These are phyloP conservation scores for Eulemur rufifrons DNA, from an alignment of 2,113 vertebrate species.

Conservation along the genomic window DNA sequence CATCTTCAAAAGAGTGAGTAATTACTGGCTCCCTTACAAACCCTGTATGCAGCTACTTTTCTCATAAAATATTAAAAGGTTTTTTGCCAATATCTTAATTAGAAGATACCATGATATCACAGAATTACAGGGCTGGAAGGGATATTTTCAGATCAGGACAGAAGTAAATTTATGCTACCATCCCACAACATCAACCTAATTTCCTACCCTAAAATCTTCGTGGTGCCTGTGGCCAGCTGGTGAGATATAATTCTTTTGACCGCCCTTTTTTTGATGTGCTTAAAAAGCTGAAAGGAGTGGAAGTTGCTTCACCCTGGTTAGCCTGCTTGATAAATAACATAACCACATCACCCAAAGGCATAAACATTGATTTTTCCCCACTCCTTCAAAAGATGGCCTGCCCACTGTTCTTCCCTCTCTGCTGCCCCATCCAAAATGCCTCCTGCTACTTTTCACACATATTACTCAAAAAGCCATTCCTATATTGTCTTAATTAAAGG, in stretches of 20 bases:
- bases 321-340: conserved; percentile 50
- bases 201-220: conserved; percentile 25
- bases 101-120: conserved; percentile 22
- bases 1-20: conserved; percentile 47
- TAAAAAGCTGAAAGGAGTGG: not conserved
- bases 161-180: conserved; percentile 20
- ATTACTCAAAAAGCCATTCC: conserved; percentile 1
- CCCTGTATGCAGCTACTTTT: not conserved
- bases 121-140: conserved; percentile 29
- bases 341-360: conserved; percentile 37
- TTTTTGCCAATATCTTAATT: conserved; percentile 64
- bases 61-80: conserved; percentile 70
- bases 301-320: conserved; percentile 15
- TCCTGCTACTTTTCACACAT: not conserved
- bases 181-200: conserved; percentile 14
- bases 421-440: not conserved
- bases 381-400: conserved; percentile 30
- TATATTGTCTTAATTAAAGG: not conserved
- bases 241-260: not conserved
- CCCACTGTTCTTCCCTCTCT: conserved; percentile 19
- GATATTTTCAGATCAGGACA: conserved; percentile 32
- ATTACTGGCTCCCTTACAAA: conserved; percentile 36
- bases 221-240: conserved; percentile 1
- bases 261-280: conserved; percentile 52
- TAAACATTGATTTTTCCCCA: conserved; percentile 26